These are phyloP conservation scores for Siniperca scherzeri DNA, from an alignment of 2,797 vertebrate genomes.

Conservation along the genomic window DNA sequence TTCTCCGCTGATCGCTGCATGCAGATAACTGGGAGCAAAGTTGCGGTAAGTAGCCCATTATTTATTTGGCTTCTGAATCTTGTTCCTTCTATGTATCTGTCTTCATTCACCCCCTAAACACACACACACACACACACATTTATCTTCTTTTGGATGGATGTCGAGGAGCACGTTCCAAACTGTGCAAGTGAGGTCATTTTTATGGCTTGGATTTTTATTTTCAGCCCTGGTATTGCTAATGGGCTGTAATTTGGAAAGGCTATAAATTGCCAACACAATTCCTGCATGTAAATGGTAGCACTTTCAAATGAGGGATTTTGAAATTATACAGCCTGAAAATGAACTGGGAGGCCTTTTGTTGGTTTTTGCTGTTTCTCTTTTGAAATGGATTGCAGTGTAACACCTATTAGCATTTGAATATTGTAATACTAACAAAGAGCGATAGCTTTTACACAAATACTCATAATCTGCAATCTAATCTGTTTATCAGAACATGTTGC, in stretches of 20 bases:
- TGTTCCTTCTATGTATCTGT: conserved; percentile 68
- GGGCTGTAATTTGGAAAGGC: conserved; percentile 77
- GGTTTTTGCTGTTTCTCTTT: conserved; percentile 70
- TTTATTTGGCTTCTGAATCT: conserved; percentile 80
- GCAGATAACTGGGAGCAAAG: conserved; percentile 99
- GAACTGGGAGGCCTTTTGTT: conserved; percentile 69
- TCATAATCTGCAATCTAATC: conserved; percentile 78
- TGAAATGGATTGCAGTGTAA: conserved; percentile 73
- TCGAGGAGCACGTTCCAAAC: conserved; percentile 49
- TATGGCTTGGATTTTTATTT: conserved; percentile 70
- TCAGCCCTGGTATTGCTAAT: conserved; percentile 75
- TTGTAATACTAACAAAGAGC: conserved; percentile 74
- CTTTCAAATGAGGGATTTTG: conserved; percentile 77
- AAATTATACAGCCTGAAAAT: conserved; percentile 75
- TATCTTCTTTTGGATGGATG: conserved; percentile 53
- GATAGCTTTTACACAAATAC: conserved; percentile 75
- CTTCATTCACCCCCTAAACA: conserved; percentile 33
- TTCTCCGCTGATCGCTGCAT: conserved; percentile 95
- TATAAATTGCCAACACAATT: conserved; percentile 70
- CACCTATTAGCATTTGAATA: conserved; percentile 82
- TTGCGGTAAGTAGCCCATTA: conserved; percentile 94
- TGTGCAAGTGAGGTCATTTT: conserved; percentile 70
- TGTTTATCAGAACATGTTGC: conserved; percentile 76
- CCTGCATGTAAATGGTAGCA: conserved; percentile 72
- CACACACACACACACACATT: conserved; percentile 22